Evolutionary conservation across 2,797 vertebrate species (phyloP).

Genomic region (Rousettus madagascariensis): DNA sequence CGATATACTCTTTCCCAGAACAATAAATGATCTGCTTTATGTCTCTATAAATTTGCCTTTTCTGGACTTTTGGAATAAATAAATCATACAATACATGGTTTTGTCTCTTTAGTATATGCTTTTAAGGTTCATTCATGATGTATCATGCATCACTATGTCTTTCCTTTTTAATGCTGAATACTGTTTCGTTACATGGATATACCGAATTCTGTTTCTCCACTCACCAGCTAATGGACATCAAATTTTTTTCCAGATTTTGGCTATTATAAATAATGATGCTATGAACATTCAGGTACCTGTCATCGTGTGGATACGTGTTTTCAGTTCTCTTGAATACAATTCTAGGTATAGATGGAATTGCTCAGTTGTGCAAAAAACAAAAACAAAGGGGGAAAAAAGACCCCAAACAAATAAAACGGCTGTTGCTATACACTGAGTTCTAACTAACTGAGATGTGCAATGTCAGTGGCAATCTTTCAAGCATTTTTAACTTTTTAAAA

Average conservation of each 20-base stretch:
- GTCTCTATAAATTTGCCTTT: neutral
- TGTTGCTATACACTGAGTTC: rapidly evolving
- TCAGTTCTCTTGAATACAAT: neutral
- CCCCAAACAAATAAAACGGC: too few species aligned
- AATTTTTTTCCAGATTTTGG: neutral
- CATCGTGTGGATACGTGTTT: neutral
- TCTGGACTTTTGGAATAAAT: neutral
- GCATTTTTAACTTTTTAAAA: neutral
- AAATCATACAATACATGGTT: neutral
- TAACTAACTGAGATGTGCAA: neutral
- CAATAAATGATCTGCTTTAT: neutral
- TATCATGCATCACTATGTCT: neutral
- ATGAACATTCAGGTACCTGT: neutral
- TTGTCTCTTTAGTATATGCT: neutral
- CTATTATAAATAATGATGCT: neutral
- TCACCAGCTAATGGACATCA: neutral
- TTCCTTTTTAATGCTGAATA: neutral
- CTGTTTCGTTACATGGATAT: neutral
- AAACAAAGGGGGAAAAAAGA: too few species aligned
- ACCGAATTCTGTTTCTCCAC: neutral
- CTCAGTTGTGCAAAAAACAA: neutral
- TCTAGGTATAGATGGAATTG: neutral
- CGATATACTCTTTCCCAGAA: neutral
- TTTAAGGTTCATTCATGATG: neutral
- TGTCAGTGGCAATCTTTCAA: neutral